Percentiles rank a stretch among this genome's conserved stretches.
Conservation (phyloP, 1,140 invertebrate genomes). For the Neodiprion pinetum region DNA sequence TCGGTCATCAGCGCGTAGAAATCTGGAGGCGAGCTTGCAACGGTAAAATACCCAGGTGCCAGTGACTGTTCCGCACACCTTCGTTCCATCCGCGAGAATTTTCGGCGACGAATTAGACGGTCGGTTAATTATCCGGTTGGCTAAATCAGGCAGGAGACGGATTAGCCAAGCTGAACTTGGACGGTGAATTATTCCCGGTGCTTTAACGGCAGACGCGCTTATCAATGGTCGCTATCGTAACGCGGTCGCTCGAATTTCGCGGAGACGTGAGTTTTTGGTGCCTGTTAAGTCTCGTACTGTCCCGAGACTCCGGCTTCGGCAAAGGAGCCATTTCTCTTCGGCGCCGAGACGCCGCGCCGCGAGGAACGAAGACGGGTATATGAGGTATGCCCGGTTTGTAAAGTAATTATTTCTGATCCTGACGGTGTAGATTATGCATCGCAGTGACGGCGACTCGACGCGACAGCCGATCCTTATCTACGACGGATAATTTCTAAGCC, state of each 20-base stretch:
- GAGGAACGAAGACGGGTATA: background rate
- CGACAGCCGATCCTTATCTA: slow-evolving; percentile 45
- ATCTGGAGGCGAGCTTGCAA: no score
- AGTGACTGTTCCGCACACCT: no score
- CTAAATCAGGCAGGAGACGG: no score
- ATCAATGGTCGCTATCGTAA: background rate
- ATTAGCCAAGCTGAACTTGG: no score
- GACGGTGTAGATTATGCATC: slow-evolving; percentile 28
- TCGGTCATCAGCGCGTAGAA: no score
- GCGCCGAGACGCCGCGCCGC: background rate
- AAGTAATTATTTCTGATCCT: slow-evolving; percentile 43
- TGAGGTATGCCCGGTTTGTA: slow-evolving; percentile 35
- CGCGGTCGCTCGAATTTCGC: background rate
- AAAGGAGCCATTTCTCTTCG: background rate
- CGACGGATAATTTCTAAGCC: slow-evolving; percentile 36
- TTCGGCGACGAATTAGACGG: no score
- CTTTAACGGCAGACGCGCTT: background rate
- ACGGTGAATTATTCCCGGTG: no score
- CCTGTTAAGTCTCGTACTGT: background rate
- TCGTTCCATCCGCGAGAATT: no score
- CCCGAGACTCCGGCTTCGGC: background rate
- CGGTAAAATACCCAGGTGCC: no score
- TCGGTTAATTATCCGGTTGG: no score
- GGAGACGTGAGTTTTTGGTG: background rate
- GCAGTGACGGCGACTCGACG: slow-evolving; percentile 43